These are phyloP conservation scores for Hemitrygon akajei DNA, from an alignment of 2,797 vertebrate species.

Conservation along the genomic window DNA sequence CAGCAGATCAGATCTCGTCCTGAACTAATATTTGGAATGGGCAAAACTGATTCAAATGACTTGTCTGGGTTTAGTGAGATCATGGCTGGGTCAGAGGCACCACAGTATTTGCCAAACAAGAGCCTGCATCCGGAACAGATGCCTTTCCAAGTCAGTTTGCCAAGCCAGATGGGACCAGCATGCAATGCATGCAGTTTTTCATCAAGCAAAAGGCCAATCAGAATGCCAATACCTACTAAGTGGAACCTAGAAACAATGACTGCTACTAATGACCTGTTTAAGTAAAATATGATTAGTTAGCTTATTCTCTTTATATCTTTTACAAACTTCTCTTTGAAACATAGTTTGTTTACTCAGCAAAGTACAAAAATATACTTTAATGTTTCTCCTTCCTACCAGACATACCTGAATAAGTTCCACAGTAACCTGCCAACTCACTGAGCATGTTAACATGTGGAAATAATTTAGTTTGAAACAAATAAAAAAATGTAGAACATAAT, in stretches of 20 bases:
- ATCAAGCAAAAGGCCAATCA: background rate
- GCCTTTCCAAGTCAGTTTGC: conserved; percentile 36
- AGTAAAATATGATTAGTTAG: background rate
- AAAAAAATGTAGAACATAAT: background rate
- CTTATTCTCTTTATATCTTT: background rate
- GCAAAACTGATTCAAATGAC: conserved; percentile 7
- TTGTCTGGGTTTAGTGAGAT: conserved; percentile 37
- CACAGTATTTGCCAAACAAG: conserved; percentile 25
- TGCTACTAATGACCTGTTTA: background rate
- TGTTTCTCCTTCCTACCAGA: background rate
- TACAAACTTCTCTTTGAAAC: background rate
- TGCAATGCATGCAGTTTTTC: conserved; percentile 25
- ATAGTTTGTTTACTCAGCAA: background rate
- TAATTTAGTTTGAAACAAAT: conserved; percentile 33
- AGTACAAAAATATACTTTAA: background rate
- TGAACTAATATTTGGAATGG: conserved; percentile 30
- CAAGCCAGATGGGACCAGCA: conserved; percentile 33
- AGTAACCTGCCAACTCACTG: background rate
- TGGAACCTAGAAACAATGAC: background rate
- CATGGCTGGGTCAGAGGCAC: conserved; percentile 30
- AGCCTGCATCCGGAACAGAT: conserved; percentile 34
- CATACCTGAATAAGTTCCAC: conserved; percentile 28
- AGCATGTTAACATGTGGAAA: conserved; percentile 34
- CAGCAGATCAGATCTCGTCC: conserved; percentile 26
- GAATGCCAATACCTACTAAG: background rate